Evolutionary conservation across 2,113 vertebrate genomes (phyloP).

Genomic region (Laticauda laticaudata): DNA sequence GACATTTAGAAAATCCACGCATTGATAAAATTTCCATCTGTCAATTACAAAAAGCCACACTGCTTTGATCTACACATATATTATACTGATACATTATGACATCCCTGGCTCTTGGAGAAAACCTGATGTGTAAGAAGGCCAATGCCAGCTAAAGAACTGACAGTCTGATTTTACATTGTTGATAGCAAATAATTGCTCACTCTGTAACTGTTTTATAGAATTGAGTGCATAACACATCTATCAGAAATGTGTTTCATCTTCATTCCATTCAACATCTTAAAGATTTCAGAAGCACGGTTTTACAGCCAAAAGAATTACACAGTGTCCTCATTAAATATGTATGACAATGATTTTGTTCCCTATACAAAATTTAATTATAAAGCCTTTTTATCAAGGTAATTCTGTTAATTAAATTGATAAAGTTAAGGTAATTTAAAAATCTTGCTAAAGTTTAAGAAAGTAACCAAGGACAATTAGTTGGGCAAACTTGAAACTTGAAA

Average conservation of each 20-base stretch:
- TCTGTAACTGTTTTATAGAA: slow-evolving; percentile 4
- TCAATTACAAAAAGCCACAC: background rate
- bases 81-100: background rate
- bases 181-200: background rate
- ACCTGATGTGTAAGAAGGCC: background rate
- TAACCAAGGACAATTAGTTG: slow-evolving; percentile 6
- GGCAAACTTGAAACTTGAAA: background rate
- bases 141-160: background rate
- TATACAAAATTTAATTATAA: slow-evolving; percentile 30
- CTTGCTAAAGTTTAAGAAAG: slow-evolving; percentile 3
- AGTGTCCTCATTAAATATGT: slow-evolving; percentile 4
- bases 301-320: background rate
- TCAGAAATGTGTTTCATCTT: slow-evolving; percentile 8
- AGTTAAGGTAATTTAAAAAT: slow-evolving; percentile 32
- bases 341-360: slow-evolving; percentile 14
- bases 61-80: background rate
- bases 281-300: background rate
- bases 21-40: background rate
- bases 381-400: slow-evolving; percentile 29
- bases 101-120: background rate
- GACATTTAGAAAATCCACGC: background rate
- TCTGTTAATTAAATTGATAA: slow-evolving; percentile 33
- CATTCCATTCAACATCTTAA: slow-evolving; percentile 7
- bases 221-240: background rate
- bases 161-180: background rate